These are phyloP conservation scores for Meloe dianella DNA, from an alignment of 2,888 invertebrate species.

Conservation along the genomic window DNA sequence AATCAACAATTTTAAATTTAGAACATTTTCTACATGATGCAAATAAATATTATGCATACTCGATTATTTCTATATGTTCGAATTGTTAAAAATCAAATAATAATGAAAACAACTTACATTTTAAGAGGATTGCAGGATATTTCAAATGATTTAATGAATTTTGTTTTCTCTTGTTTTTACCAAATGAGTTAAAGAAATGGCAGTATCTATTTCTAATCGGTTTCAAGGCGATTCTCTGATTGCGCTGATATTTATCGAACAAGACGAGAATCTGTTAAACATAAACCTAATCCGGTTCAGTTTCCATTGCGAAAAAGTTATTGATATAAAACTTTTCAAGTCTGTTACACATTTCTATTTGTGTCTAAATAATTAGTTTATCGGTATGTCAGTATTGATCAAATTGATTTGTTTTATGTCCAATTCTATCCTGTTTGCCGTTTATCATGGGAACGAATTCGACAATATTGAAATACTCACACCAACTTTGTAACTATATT, in stretches of 20 bases:
- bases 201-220: constrained; percentile 54
- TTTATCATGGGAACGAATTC: neutral
- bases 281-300: constrained; percentile 36
- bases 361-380: constrained; percentile 5
- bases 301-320: constrained; percentile 31
- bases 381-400: neutral
- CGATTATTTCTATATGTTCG: constrained; percentile 22
- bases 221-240: constrained; percentile 46
- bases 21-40: constrained; percentile 30
- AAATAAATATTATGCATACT: constrained; percentile 30
- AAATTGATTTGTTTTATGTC: neutral
- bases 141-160: neutral
- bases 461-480: neutral
- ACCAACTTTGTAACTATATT: constrained; percentile 42
- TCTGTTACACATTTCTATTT: no score
- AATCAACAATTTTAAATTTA: neutral
- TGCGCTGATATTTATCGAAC: constrained; percentile 47
- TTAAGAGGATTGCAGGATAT: neutral
- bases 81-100: neutral
- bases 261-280: constrained; percentile 46
- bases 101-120: neutral
- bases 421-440: neutral
- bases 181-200: constrained; percentile 51
- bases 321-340: constrained; percentile 19
- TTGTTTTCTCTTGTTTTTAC: constrained; percentile 9